These are phyloP conservation scores for Microplitis deprimator DNA, from an alignment of 2,888 invertebrate genomes.

Conservation along the genomic window DNA sequence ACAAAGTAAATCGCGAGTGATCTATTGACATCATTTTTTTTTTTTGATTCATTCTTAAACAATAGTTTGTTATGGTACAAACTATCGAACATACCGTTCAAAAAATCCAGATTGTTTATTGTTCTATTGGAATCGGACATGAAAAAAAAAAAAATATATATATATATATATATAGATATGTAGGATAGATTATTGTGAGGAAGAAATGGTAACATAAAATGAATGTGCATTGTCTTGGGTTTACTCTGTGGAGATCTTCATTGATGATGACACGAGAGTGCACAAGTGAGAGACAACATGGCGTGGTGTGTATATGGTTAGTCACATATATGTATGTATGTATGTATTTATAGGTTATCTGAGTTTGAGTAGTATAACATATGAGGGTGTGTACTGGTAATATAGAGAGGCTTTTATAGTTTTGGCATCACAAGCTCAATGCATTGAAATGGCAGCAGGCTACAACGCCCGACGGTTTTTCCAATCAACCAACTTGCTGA, in stretches of 20 bases:
- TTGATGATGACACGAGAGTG: not conserved
- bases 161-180: not conserved
- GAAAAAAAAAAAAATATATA: slow-evolving; percentile 51
- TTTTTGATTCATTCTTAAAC: no score
- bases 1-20: no score
- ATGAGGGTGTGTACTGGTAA: slow-evolving; percentile 19
- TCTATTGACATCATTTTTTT: no score
- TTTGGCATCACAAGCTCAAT: slow-evolving; percentile 45
- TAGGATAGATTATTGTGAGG: not conserved
- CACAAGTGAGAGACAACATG: not conserved
- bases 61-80: no score
- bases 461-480: slow-evolving; percentile 54
- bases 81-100: slow-evolving; percentile 11
- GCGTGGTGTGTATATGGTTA: not conserved
- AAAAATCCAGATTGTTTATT: slow-evolving; percentile 49
- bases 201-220: not conserved
- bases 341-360: not conserved
- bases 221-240: not conserved
- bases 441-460: slow-evolving; percentile 53
- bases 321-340: not conserved
- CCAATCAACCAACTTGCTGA: slow-evolving; percentile 63
- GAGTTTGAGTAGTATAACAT: slow-evolving; percentile 3
- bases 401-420: slow-evolving; percentile 14
- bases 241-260: not conserved
- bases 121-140: slow-evolving; percentile 57